These are phyloP conservation scores for Galeopsomyia nigrocyanea DNA, from an alignment of 2,888 invertebrate species.

Conservation along the genomic window DNA sequence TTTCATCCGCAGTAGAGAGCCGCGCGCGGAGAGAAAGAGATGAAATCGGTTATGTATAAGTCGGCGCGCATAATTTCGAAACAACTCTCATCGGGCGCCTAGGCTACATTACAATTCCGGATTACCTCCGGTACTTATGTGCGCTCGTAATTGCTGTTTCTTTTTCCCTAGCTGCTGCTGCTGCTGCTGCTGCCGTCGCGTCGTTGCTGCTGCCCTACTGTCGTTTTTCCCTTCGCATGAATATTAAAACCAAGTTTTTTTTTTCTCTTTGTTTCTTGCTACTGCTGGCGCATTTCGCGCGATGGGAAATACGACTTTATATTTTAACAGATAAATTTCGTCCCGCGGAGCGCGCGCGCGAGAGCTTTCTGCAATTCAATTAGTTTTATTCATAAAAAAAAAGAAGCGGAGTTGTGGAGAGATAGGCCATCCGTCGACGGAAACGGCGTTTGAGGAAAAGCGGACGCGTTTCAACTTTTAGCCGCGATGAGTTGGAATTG, in stretches of 20 bases:
- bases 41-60: conserved; percentile 14
- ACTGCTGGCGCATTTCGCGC: conserved; percentile 10
- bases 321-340: no score
- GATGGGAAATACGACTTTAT: not conserved
- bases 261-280: not conserved
- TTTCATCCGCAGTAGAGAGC: not conserved
- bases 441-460: no score
- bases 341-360: no score
- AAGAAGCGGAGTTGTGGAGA: no score
- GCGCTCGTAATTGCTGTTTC: conserved; percentile 13
- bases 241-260: conserved; percentile 32
- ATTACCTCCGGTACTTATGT: conserved; percentile 23
- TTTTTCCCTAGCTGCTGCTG: not conserved
- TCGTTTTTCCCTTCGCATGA: conserved; percentile 10
- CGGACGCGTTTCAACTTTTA: no score
- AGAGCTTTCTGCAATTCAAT: no score
- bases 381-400: no score
- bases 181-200: no score
- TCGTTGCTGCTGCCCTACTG: not conserved
- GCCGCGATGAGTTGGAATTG: no score
- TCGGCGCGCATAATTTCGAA: conserved; percentile 24
- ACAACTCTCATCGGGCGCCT: conserved; percentile 20
- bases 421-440: no score
- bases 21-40: not conserved
- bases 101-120: conserved; percentile 2